A percentile compares a stretch with the other conserved stretches of the same genome.
These are phyloP conservation scores for Tetropium fuscum DNA, from an alignment of 2,888 invertebrate genomes.

Conservation along the genomic window DNA sequence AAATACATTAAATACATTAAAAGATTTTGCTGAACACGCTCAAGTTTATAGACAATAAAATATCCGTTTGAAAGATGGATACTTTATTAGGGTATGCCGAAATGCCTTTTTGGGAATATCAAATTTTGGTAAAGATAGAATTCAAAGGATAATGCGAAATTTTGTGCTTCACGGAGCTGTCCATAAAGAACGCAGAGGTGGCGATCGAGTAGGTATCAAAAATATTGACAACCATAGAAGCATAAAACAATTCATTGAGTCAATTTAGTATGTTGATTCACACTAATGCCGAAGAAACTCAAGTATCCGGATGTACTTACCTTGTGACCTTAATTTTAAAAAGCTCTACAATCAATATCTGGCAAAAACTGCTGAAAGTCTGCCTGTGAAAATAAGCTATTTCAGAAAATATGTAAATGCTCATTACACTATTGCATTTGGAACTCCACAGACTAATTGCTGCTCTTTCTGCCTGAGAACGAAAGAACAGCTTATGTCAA, in stretches of 20 bases:
- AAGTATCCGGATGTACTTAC: slow-evolving; percentile 1
- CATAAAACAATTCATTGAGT: slow-evolving; percentile 4
- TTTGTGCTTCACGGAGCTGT: neutral
- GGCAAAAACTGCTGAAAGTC: neutral
- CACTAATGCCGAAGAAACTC: slow-evolving; percentile 7
- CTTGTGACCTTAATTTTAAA: neutral
- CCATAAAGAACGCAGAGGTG: neutral
- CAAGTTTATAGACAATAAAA: neutral
- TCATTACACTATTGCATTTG: slow-evolving; percentile 20
- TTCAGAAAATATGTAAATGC: slow-evolving; percentile 19
- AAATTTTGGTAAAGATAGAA: no score
- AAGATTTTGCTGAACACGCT: neutral
- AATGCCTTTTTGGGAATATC: neutral
- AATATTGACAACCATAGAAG: no score
- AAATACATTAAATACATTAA: no score
- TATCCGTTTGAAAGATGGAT: neutral
- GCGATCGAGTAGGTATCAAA: no score
- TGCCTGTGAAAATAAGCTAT: slow-evolving; percentile 5
- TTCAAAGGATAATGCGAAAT: neutral
- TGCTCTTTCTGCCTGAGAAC: slow-evolving; percentile 2
- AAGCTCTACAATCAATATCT: slow-evolving; percentile 5
- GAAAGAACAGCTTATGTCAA: neutral
- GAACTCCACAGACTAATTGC: slow-evolving; percentile 7
- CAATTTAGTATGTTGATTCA: neutral
- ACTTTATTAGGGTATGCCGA: neutral